Evolutionary conservation across 1,140 invertebrate genomes (phyloP), one percentile per base, ranked within the genome.

Genomic region (Zeugodacus cucurbitae): DNA sequence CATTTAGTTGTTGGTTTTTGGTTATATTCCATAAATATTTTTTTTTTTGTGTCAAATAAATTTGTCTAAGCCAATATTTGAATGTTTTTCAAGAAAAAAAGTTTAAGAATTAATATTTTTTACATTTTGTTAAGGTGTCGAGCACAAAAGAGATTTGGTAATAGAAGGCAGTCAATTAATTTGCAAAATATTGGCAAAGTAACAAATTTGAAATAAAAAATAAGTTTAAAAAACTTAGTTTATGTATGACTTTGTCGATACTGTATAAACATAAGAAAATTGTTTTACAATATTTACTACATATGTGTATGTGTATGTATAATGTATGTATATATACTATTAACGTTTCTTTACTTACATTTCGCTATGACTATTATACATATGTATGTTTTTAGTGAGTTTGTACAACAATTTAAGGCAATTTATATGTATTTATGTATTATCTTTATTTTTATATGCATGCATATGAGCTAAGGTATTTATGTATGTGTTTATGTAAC

Each of bases 381-480:
- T 2, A 67, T 5, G 29, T 32, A n/a, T 41, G 34, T 41, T 78
- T 22, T 48, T 48, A 48, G 20, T 82, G 22, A 26, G 20, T 82
- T 82, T 82, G 74, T 82, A 82, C 74, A 82, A 82, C 74, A 82
- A 41, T 82, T 44, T 82, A 82, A 82, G 74, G 74, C 74, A 82
- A 48, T 82, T 48, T 82, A 48, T 82, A 26, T 82, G 41, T 20
- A 78, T 82, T n/a, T 20, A 78, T 78, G 74, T 48, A 48, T 82
- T 82, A 82, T 48, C 8, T 82, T 48, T 82, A 48, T 26, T 41
- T 54, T 3, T 48, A 26, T 82, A 82, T 82, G 41, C 41, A 82
- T 82, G 37, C 41, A 48, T 82, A 48, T 82, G 37, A 82, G 41
- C 10, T 82, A 82, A 70, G 32, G 70, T 41, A n/a, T 41, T 41